Percentiles rank a stretch among this genome's conserved stretches.
Evolutionary conservation across 1,140 invertebrate species (phyloP).

Genomic region (Spodoptera litura): DNA sequence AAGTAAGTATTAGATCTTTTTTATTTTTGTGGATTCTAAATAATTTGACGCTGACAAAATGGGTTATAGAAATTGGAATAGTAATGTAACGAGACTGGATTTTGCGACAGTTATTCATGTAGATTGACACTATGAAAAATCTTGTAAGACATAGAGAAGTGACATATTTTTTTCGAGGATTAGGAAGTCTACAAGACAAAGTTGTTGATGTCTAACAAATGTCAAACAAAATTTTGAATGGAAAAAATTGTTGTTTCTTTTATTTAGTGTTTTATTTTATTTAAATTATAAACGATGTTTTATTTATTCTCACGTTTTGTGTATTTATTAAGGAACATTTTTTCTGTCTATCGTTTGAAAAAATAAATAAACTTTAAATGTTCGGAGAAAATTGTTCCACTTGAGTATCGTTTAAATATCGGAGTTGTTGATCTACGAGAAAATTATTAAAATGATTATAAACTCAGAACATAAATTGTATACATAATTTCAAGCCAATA

Average conservation of each 20-base stretch:
- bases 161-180: conserved; percentile 9
- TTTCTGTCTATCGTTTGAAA: no score
- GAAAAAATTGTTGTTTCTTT: background rate
- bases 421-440: background rate
- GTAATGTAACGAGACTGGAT: conserved; percentile 11
- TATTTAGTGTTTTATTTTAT: background rate
- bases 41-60: conserved; percentile 21
- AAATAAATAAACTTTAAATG: no score
- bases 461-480: no score
- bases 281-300: background rate
- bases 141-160: background rate
- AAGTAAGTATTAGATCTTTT: conserved; percentile 43
- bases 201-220: conserved; percentile 1
- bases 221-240: background rate
- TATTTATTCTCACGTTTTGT: background rate
- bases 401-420: no score
- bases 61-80: conserved; percentile 23
- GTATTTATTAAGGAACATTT: no score
- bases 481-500: no score
- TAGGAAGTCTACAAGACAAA: conserved; percentile 2
- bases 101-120: conserved; percentile 12
- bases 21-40: conserved; percentile 10
- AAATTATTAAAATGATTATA: background rate
- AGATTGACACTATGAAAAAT: conserved; percentile 14
- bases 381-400: no score